A percentile compares a stretch with the other conserved stretches of the same genome.
Conservation (phyloP, 2,113 vertebrate species). For the Syngnathus scovelli region DNA sequence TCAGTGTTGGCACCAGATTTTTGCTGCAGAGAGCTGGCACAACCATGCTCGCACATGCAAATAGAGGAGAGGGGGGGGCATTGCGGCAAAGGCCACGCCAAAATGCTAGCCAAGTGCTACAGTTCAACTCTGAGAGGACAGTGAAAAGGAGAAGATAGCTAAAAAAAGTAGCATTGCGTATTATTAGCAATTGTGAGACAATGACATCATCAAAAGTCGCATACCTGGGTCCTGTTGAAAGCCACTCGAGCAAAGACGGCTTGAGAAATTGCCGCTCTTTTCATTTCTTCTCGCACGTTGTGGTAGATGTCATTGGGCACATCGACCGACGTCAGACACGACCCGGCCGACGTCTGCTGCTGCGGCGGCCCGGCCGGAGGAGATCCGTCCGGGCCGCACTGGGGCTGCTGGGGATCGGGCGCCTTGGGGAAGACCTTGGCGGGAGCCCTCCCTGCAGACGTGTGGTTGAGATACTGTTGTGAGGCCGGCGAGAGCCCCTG, state of each 20-base stretch:
- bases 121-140: neutral
- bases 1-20: conserved; percentile 56
- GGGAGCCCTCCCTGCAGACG: conserved; percentile 73
- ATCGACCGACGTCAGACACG: conserved; percentile 63
- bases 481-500: conserved; percentile 81
- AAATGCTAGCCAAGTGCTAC: conserved; percentile 28
- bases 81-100: conserved; percentile 62
- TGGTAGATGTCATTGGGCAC: conserved; percentile 96
- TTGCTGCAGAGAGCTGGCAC: conserved; percentile 67
- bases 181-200: no score
- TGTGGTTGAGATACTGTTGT: conserved; percentile 97
- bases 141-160: neutral
- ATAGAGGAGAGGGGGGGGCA: conserved; percentile 37
- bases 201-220: neutral
- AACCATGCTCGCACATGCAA: conserved; percentile 24
- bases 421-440: conserved; percentile 87
- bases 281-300: conserved; percentile 95
- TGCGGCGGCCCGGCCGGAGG: conserved; percentile 28
- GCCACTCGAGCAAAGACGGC: conserved; percentile 98
- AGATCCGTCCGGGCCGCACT: conserved; percentile 64
- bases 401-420: conserved; percentile 81
- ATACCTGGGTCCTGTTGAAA: conserved; percentile 99
- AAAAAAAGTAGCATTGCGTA: neutral
- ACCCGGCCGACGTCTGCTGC: conserved; percentile 29
- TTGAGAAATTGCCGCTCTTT: conserved; percentile 97